These are phyloP conservation scores for Pararge aegeria DNA, from an alignment of 1,140 invertebrate genomes.

Conservation along the genomic window DNA sequence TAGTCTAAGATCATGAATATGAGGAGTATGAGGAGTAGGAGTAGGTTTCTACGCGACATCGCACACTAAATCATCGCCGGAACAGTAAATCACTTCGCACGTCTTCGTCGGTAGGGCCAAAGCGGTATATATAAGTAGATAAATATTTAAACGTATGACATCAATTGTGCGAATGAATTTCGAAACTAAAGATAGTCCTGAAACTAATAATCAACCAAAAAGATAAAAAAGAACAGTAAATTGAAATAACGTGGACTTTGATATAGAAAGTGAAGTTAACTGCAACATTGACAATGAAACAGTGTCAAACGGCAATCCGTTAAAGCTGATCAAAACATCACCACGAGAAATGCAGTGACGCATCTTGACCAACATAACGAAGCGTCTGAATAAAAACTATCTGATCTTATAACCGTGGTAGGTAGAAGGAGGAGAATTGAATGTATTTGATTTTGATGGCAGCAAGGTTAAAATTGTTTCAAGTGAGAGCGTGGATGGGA, in stretches of 20 bases:
- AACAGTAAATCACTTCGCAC: too few species aligned
- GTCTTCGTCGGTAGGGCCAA: too few species aligned
- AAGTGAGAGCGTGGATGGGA: conserved; percentile 36
- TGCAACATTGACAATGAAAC: conserved; percentile 26
- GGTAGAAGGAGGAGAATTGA: conserved; percentile 13
- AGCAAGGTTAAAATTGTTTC: conserved; percentile 15
- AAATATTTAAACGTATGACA: too few species aligned
- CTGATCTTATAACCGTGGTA: neutral
- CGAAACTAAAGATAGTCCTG: too few species aligned
- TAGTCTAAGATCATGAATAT: too few species aligned
- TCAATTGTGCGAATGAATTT: too few species aligned
- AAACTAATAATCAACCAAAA: neutral
- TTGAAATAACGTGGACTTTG: neutral
- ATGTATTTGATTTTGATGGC: neutral
- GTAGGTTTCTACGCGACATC: too few species aligned
- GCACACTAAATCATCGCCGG: too few species aligned
- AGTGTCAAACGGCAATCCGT: conserved; percentile 21
- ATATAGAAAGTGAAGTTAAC: conserved; percentile 24
- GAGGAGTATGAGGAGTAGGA: too few species aligned
- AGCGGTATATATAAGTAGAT: too few species aligned
- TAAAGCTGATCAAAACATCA: conserved; percentile 26
- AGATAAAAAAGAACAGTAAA: neutral
- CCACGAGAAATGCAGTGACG: conserved; percentile 29
- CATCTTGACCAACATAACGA: conserved; percentile 8
- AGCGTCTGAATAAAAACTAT: neutral